Evolutionary conservation across 2,797 vertebrate genomes (phyloP), one percentile per base, ranked within the genome.

Genomic region (Anolis apletophallus): DNA sequence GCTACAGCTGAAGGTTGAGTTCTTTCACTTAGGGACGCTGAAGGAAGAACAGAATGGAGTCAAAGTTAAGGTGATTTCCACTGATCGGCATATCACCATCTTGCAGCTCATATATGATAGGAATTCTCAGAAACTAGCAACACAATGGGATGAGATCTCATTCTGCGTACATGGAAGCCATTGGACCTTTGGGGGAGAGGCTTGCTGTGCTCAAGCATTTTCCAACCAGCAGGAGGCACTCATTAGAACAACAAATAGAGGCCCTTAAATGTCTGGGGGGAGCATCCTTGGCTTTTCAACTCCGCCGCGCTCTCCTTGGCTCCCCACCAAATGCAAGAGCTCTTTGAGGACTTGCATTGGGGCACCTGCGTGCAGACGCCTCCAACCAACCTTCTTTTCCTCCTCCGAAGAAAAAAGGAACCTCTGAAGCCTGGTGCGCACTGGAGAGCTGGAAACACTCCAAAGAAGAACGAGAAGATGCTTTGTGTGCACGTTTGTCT

Each of bases 331-430:
- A 69, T 12, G 55, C 40, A 12, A 71, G 40, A n/a, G 9, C 59
- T 54, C 79, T 80, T 84, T 80, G 69, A 84, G 82, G 26, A 32
- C 68, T 50, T 64, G n/a, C 46, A 13, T 54, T 55, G 46, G 64
- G 50, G 46, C 29, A 16, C 80, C 80, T 57, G 71, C 9, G 57
- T 21, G 0, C 8, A 9, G 34, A 12, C 12, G 9, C 23, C 57
- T 40, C 32, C 34, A 23, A 55, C 55, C 32, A 9, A 13, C 75
- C 6, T 52, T 3, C 0, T 74, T 32, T 46, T 46, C 46, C 46
- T 21, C 46, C 14, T 29, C 68, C 67, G 72, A 69, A 75, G 67
- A 29, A 26, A 34, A 17, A 81, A 55, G 55, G 29, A 19, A 19
- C 21, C 59, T 69, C 52, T 69, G 83, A 76, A 59, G 78, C 10